Evolutionary conservation across 2,113 vertebrate genomes (phyloP).

Genomic region (Nestor notabilis): DNA sequence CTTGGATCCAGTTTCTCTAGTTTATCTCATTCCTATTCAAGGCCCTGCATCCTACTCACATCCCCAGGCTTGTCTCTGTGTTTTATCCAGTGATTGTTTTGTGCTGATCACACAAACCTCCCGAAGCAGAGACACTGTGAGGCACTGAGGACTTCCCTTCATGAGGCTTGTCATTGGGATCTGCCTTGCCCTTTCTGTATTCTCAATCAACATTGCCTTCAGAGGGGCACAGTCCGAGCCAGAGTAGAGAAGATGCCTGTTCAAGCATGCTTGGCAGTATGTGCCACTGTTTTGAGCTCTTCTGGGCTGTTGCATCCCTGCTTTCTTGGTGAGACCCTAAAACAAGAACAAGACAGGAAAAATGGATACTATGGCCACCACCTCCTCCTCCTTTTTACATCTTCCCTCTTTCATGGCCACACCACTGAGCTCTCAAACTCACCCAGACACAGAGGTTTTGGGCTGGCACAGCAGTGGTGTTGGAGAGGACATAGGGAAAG

Average conservation of each 20-base stretch:
- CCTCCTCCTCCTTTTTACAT: background rate
- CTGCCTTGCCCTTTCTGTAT: background rate
- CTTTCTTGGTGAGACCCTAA: background rate
- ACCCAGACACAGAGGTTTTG: background rate
- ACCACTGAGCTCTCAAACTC: background rate
- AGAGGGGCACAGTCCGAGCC: background rate
- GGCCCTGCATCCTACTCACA: background rate
- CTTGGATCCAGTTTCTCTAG: background rate
- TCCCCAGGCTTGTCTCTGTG: background rate
- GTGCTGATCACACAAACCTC: background rate
- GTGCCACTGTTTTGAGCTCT: background rate
- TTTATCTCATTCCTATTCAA: conserved; percentile 30
- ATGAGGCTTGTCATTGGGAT: accelerated
- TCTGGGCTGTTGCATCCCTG: background rate
- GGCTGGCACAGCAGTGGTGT: background rate
- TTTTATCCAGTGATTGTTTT: background rate
- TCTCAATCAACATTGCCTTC: background rate
- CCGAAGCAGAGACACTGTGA: background rate
- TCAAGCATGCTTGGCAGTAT: background rate
- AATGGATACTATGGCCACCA: background rate
- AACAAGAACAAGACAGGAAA: background rate
- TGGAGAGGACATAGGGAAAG: accelerated
- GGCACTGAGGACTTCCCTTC: background rate
- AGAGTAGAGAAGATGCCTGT: background rate
- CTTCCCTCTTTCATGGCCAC: background rate